Conservation (phyloP, 2,113 vertebrate species). For the Hirundichthys speculiger region DNA sequence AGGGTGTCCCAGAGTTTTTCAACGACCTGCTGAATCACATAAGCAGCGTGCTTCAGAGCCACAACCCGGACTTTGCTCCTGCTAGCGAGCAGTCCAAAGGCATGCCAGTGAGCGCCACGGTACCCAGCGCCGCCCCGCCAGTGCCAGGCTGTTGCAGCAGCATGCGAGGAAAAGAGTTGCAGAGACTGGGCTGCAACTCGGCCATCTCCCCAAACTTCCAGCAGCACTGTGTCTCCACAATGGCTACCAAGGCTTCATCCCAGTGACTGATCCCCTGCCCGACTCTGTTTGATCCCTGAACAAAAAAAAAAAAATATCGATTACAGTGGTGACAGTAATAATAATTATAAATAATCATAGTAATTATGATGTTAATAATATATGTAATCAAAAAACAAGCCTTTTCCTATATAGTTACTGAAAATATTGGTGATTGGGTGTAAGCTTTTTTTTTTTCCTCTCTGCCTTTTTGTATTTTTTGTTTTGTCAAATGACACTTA, state of each 20-base stretch:
- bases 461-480: conserved; percentile 71
- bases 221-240: conserved; percentile 94
- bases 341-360: conserved; percentile 68
- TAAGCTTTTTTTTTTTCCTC: conserved; percentile 63
- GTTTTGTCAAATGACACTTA: conserved; percentile 75
- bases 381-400: conserved; percentile 78
- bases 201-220: conserved; percentile 96
- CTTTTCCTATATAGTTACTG: conserved; percentile 76
- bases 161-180: conserved; percentile 88
- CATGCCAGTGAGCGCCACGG: conserved; percentile 73
- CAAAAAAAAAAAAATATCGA: conserved; percentile 63
- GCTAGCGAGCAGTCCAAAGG: conserved; percentile 65
- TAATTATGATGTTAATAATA: conserved; percentile 79
- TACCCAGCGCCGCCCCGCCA: conserved; percentile 66
- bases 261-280: conserved; percentile 82
- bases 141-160: conserved; percentile 82
- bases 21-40: conserved; percentile 95
- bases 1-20: conserved; percentile 97
- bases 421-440: conserved; percentile 77
- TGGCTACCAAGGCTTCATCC: conserved; percentile 97
- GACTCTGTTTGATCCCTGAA: conserved; percentile 45
- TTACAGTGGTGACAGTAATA: conserved; percentile 73
- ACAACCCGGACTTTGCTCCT: conserved; percentile 74
- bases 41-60: conserved; percentile 88
- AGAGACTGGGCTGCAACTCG: conserved; percentile 95